These are phyloP conservation scores for Andrena dorsata DNA, from an alignment of 2,888 invertebrate genomes.

Conservation along the genomic window DNA sequence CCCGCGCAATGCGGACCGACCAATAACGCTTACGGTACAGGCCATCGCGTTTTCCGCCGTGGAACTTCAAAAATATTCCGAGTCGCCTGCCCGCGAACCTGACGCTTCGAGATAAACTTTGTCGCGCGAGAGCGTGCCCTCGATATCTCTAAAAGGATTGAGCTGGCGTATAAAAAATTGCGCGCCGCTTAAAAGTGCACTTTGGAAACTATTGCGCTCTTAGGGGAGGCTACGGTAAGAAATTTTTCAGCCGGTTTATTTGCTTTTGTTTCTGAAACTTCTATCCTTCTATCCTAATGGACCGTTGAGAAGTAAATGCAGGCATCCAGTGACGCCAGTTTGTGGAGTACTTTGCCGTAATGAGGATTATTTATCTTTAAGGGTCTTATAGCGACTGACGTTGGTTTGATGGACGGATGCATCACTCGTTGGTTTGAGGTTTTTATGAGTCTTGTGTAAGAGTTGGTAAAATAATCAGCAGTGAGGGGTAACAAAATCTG, in stretches of 20 bases:
- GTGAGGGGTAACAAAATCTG: neutral
- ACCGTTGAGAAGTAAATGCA: neutral
- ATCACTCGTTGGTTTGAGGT: neutral
- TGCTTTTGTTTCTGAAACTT: too few relatives aligned
- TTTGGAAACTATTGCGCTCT: too few relatives aligned
- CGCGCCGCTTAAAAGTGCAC: too few relatives aligned
- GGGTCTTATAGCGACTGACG: neutral
- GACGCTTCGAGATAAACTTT: conserved; percentile 1
- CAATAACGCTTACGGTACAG: conserved; percentile 36
- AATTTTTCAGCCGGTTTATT: too few relatives aligned
- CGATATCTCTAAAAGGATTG: neutral
- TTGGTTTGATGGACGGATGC: neutral
- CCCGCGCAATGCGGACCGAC: conserved; percentile 28
- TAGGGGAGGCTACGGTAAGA: too few relatives aligned
- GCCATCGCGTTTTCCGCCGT: conserved; percentile 15
- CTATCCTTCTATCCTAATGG: conserved; percentile 1
- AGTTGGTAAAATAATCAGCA: neutral
- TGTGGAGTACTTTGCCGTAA: neutral
- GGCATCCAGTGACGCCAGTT: neutral
- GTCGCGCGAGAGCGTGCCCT: neutral
- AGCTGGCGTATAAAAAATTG: neutral
- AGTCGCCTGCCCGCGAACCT: neutral
- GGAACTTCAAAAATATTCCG: conserved; percentile 37
- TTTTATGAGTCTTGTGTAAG: neutral
- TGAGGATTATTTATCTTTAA: conserved; percentile 6